Base-by-base conservation (phyloP, 1,140 invertebrate species). In the Scaptodrosophila lebanonensis region DNA sequence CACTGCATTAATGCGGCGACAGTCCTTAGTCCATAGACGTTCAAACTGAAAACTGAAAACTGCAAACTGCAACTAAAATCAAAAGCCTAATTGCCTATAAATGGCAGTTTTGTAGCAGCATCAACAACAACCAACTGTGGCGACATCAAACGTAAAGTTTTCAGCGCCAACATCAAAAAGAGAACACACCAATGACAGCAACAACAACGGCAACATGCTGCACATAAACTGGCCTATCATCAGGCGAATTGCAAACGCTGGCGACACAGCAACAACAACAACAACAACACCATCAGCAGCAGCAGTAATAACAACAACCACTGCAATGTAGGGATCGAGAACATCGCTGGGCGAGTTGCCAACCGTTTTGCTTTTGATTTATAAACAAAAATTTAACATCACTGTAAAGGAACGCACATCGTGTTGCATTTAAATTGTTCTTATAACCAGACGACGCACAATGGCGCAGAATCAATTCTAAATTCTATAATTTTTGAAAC, bases 331-430 rank as follows among this genome's bases (percentile, higher is more conserved):
- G n/a, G n/a, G n/a, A n/a, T n/a, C n/a, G n/a, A n/a, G n/a, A n/a
- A n/a, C n/a, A n/a, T 3, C 22, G 8, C 22, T 25, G 33, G 52
- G 30, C 39, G 33, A 64, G 30, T 60, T 59, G 44, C 52, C 50
- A 52, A 60, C 44, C 45, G 44, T 53, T 66, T 57, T 50, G 38
- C 63, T 59, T 76, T 61, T 75, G 69, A 82, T 82, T 82, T 82
- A 82, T 75, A 75, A 79, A 79, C 75, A 82, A 79, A n/a, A 75
- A 79, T 58, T 75, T 82, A 79, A 56, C 45, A 68, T 61, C 52
- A 60, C 47, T 67, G 47, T 69, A 69, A 72, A 79, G 67, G 58
- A 61, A 66, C 16, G 45, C 52, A 33, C 49, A 32, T 53, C 12
- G 12, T 33, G 3, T 9, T 13, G 32, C 32, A 33, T 33, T 33